phyloP scores from a whole-genome alignment of 1,140 invertebrate species.

The Drosophila carrolli region DNA sequence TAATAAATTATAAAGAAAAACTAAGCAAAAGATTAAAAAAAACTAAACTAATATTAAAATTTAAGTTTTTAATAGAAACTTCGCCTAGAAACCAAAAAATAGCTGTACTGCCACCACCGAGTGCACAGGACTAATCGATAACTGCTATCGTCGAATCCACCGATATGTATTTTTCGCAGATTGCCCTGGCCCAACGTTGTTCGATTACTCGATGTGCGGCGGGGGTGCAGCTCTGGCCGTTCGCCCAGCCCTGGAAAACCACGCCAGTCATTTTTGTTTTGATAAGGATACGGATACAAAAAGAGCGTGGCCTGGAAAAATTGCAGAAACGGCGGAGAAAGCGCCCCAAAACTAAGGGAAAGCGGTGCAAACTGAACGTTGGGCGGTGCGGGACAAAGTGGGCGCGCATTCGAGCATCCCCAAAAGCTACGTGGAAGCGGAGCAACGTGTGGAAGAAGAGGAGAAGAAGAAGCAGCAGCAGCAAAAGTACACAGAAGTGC shows the following conservation, averaged over 20 bases:
- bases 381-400: conserved; percentile 55
- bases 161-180: not conserved
- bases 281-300: conserved; percentile 82
- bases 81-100: not conserved
- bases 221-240: conserved; percentile 57
- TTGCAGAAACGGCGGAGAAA: conserved; percentile 61
- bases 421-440: conserved; percentile 58
- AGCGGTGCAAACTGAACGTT: conserved; percentile 60
- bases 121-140: conserved; percentile 1
- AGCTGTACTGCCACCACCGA: not conserved
- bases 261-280: conserved; percentile 84
- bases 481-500: conserved; percentile 54
- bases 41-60: too few relatives aligned
- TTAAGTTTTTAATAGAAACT: too few relatives aligned
- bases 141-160: conserved; percentile 1
- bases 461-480: conserved; percentile 38
- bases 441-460: conserved; percentile 54
- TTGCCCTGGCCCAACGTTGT: conserved; percentile 14
- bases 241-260: conserved; percentile 71
- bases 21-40: too few relatives aligned
- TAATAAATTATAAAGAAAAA: too few relatives aligned
- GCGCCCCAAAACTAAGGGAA: conserved; percentile 33
- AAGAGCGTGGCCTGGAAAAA: conserved; percentile 75
- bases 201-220: conserved; percentile 47
- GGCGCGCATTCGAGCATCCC: conserved; percentile 7